Evolutionary conservation across 37 sponge, comb jelly and placozoan genomes (phyloP).

Genomic region (Agelas oroides): DNA sequence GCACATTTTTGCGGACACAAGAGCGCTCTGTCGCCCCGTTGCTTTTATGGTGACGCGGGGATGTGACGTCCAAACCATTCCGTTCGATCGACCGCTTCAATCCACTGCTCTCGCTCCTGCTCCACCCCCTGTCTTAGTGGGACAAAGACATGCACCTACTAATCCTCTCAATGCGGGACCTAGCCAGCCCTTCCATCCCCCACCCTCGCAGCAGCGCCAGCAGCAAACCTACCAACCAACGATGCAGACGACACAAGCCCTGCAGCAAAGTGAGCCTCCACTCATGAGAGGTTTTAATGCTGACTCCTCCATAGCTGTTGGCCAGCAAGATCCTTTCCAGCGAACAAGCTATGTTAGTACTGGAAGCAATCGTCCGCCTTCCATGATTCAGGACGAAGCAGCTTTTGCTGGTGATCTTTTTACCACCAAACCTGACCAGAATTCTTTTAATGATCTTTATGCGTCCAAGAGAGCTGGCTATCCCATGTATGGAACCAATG

Average conservation of each 20-base stretch:
- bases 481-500: not conserved
- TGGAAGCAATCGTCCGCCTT: not conserved
- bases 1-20: slow-evolving; percentile 60
- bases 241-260: too few species aligned
- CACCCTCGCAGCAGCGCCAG: not conserved
- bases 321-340: too few species aligned
- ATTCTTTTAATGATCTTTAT: slow-evolving; percentile 26
- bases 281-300: too few species aligned
- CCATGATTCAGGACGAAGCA: slow-evolving; percentile 1
- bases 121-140: not conserved
- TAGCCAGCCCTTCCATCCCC: not conserved
- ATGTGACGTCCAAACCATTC: slow-evolving; percentile 25
- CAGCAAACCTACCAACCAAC: too few species aligned
- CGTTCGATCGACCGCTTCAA: slow-evolving; percentile 21
- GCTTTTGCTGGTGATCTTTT: slow-evolving; percentile 29
- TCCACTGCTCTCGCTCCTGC: not conserved
- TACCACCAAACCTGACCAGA: slow-evolving; percentile 3
- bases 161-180: not conserved
- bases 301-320: too few species aligned
- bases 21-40: slow-evolving; percentile 56
- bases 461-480: slow-evolving; percentile 16
- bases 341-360: slow-evolving; percentile 18
- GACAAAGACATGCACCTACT: not conserved
- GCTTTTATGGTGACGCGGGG: slow-evolving; percentile 34
- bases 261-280: too few species aligned